These are phyloP conservation scores for Cyrtorhinus lividipennis DNA, from an alignment of 1,140 invertebrate species.

Conservation along the genomic window DNA sequence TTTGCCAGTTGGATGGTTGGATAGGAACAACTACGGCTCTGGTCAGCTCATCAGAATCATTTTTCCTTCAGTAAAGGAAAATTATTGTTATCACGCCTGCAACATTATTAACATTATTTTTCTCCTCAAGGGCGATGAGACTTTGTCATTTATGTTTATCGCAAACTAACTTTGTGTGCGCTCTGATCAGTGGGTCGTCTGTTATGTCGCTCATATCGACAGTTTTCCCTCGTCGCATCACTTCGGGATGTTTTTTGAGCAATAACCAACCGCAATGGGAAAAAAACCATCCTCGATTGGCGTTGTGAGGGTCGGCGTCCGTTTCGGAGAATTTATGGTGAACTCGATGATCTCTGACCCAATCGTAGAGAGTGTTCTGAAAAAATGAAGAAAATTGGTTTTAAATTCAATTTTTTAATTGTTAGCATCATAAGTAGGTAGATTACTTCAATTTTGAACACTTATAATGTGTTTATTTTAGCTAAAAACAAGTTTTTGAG, in stretches of 20 bases:
- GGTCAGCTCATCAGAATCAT: no score
- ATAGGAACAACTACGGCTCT: no score
- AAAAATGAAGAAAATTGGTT: neutral
- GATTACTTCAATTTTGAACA: no score
- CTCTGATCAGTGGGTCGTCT: slow-evolving; percentile 50
- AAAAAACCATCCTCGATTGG: slow-evolving; percentile 43
- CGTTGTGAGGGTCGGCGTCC: slow-evolving; percentile 69
- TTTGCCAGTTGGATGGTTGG: no score
- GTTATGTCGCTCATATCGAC: slow-evolving; percentile 56
- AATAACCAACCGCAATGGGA: slow-evolving; percentile 49
- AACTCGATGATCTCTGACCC: slow-evolving; percentile 39
- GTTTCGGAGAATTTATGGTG: slow-evolving; percentile 41
- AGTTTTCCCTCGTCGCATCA: slow-evolving; percentile 45
- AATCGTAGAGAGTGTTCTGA: slow-evolving; percentile 38
- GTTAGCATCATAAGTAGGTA: no score
- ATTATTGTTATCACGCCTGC: no score
- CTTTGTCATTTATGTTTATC: no score
- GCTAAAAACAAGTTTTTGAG: no score
- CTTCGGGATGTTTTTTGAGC: slow-evolving; percentile 41
- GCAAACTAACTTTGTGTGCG: slow-evolving; percentile 53
- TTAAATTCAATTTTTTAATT: neutral
- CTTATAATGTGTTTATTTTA: no score
- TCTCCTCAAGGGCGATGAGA: no score
- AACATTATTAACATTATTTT: no score
- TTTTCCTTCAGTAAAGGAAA: no score